phyloP scores from a whole-genome alignment of 2,797 vertebrate genomes.

The Alectoris magna region DNA sequence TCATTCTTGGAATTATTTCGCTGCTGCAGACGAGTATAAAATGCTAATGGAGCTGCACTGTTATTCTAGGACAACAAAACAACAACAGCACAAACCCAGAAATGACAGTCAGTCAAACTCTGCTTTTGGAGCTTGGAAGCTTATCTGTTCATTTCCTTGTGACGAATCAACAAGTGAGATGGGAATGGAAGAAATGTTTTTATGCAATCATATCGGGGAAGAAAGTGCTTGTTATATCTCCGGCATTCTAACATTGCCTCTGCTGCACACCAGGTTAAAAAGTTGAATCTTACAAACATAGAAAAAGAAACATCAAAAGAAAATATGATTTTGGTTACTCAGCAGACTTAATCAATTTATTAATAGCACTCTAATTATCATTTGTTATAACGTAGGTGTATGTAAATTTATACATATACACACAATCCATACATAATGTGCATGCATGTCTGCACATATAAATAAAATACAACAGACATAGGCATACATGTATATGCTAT shows the following conservation, averaged over 20 bases:
- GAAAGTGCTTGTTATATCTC: conserved; percentile 34
- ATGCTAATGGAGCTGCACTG: conserved; percentile 17
- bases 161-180: conserved; percentile 59
- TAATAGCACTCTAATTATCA: conserved; percentile 73
- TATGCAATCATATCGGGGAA: conserved; percentile 23
- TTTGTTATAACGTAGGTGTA: conserved; percentile 71
- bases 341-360: conserved; percentile 76
- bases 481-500: conserved; percentile 76
- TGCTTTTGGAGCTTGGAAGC: conserved; percentile 31
- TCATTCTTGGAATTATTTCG: conserved; percentile 37
- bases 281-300: conserved; percentile 46
- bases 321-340: conserved; percentile 71
- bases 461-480: conserved; percentile 80
- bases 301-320: conserved; percentile 63
- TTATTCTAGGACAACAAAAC: conserved; percentile 44
- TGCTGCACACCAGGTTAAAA: conserved; percentile 55
- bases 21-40: conserved; percentile 50
- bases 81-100: conserved; percentile 36
- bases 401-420: conserved; percentile 81
- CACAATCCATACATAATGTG: conserved; percentile 73
- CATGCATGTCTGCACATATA: conserved; percentile 78
- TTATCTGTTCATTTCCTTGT: conserved; percentile 37
- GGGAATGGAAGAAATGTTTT: conserved; percentile 44
- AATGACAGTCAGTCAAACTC: background rate
- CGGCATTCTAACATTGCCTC: conserved; percentile 58